Base-by-base conservation (phyloP, 2,888 invertebrate species). In the Diabrotica balteata region DNA sequence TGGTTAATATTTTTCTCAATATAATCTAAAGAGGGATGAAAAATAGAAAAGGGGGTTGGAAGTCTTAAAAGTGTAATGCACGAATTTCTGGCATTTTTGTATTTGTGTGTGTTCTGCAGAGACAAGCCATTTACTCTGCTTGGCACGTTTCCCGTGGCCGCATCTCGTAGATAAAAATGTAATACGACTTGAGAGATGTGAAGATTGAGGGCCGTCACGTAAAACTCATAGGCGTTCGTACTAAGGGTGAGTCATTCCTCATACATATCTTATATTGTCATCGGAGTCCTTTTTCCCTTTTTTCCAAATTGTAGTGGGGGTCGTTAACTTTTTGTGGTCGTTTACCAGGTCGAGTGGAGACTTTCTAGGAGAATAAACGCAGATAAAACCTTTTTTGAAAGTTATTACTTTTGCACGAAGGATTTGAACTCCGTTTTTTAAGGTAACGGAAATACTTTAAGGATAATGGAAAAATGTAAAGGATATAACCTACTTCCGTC, bases 151-250 rank as follows among this genome's bases (percentile, higher is more conserved):
- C 73, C 75, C 72, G 76, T 77, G 76, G 78, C 79, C 78, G 79
- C 77, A 75, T 77, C 73, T 76, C 75, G 71, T 73, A 79, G 81
- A 81, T 81, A 81, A 81, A 81, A 81, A 80, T 80, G 80, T 81
- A 81, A 81, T 81, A 79, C 80, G 80, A 79, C 78, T 78, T 77
- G 80, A 77, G 78, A 78, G 54, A 53, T 47, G 70, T 47, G 70
- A 72, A 72, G 72, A 72, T 70, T 68, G 72, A 72, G 70, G 45
- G 76, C 79, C 77, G 79, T 80, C 79, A 80, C 76, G 77, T 75
- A 73, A 76, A 45, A 55, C 49, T 62, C 77, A 77, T 77, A 77
- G 74, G 78, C 78, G 68, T 58, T 11, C 55, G 55, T 45, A 44
- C 55, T 55, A 44, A 9, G 44, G 64, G 44, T 60, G 53, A 58